Evolutionary conservation across 2,888 invertebrate species (phyloP), one percentile per base, ranked within the genome.

Genomic region (Tetragonula carbonaria): DNA sequence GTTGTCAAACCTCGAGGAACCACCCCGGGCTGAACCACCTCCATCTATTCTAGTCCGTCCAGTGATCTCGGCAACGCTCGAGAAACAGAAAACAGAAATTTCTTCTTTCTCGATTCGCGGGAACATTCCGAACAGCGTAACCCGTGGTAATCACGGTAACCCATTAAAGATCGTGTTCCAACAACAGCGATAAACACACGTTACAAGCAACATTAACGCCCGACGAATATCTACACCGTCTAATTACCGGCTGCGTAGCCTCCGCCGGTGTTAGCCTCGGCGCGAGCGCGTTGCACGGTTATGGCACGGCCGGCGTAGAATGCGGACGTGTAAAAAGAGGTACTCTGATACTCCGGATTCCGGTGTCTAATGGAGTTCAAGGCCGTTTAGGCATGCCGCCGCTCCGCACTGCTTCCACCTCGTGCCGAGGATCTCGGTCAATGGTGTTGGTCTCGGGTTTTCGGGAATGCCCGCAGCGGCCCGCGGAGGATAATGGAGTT

Each of bases 281-380:
- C 51, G 28, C 33, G 78, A 21, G 18, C 16, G 59, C 63, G 78
- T 78, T 78, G 65, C 53, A 33, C 55, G 71, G 68, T 68, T 66
- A 28, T 53, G 45, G 5, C 53, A 74, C 23, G 66, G 18, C 5
- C 23, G n/a, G 16, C 65, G n/a, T n/a, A 11, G 63, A 78, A 74
- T 62, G 80, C 66, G 57, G 68, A 65, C 33, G 33, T 33, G 65
- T 77, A 81, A 86, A 86, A 85, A 85, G 82, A 73, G 65, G 82
- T 33, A 33, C 81, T 68, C 67, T 74, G 57, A 74, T 74, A 74
- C 70, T 45, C 55, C 18, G 57, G 67, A 74, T 82, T 80, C 76
- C 78, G 33, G 80, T 62, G 74, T 63, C 80, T 87, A 88, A 87
- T 88, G 84, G 90, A 86, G 89, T 89, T 89, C 89, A 90, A 90